Evolutionary conservation across 2,888 invertebrate species (phyloP).

Genomic region (Pocota personata): DNA sequence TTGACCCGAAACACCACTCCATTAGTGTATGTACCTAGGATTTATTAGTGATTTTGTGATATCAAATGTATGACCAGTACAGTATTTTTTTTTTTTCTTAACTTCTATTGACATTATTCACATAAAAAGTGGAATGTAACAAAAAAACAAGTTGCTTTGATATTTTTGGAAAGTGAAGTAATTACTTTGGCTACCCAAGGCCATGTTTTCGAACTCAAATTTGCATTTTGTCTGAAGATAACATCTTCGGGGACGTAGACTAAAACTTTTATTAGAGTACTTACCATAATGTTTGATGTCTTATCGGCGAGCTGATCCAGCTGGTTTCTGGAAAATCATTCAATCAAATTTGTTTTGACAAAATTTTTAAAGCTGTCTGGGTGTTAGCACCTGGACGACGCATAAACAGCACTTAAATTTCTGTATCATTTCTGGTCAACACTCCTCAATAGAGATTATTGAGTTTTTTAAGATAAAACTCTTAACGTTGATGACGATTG

Average conservation of each 20-base stretch:
- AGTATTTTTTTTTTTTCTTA: neutral
- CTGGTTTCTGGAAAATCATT: neutral
- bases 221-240: conserved; percentile 35
- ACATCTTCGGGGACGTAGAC: conserved; percentile 24
- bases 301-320: neutral
- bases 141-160: conserved; percentile 22
- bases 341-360: neutral
- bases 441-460: neutral
- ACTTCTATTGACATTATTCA: conserved; percentile 9
- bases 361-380: conserved; percentile 12
- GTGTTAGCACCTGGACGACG: neutral
- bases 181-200: conserved; percentile 30
- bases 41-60: conserved; percentile 17
- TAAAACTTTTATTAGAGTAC: conserved; percentile 21
- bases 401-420: neutral
- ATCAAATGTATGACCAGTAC: neutral
- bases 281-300: neutral
- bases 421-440: neutral
- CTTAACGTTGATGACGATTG: too few species aligned
- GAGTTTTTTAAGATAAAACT: neutral
- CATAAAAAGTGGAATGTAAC: neutral
- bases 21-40: conserved; percentile 12
- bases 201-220: conserved; percentile 35
- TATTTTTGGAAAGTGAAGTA: conserved; percentile 35
- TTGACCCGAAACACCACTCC: neutral